A percentile compares a stretch with the other conserved stretches of the same genome.
Evolutionary conservation across 2,113 vertebrate species (phyloP).

Genomic region (Cariama cristata): DNA sequence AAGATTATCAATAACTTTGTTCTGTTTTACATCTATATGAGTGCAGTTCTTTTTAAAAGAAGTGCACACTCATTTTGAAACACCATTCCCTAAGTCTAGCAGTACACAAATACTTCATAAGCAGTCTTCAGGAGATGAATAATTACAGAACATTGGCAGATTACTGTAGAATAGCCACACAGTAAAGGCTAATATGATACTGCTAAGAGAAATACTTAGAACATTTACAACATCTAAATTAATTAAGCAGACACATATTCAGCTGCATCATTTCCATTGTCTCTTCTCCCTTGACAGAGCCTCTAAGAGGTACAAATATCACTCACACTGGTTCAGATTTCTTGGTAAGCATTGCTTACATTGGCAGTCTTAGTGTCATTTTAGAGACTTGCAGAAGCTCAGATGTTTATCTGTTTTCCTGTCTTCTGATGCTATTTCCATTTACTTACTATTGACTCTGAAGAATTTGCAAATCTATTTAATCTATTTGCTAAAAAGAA

Average conservation of each 20-base stretch:
- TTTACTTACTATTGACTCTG: constrained; percentile 2
- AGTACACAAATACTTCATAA: not conserved
- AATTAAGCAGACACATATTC: not conserved
- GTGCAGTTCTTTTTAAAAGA: not conserved
- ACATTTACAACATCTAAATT: not conserved
- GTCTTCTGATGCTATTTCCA: constrained; percentile 7
- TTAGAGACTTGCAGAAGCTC: not conserved
- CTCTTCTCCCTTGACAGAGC: not conserved
- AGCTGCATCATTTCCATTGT: not conserved
- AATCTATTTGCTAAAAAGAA: not conserved
- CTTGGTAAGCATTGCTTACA: not conserved
- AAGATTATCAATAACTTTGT: not conserved
- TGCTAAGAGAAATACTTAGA: not conserved
- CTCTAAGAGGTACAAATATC: not conserved
- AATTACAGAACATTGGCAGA: not conserved
- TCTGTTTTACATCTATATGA: not conserved
- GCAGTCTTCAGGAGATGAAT: not conserved
- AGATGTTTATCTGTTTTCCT: not conserved
- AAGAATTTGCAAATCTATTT: not conserved
- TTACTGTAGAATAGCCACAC: not conserved
- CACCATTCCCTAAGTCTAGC: not conserved
- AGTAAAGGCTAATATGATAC: not conserved
- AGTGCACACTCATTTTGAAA: not conserved
- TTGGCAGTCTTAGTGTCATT: not conserved
- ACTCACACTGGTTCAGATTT: not conserved